These are phyloP conservation scores for Hemichromis elongatus DNA, from an alignment of 2,113 vertebrate genomes.

Conservation along the genomic window DNA sequence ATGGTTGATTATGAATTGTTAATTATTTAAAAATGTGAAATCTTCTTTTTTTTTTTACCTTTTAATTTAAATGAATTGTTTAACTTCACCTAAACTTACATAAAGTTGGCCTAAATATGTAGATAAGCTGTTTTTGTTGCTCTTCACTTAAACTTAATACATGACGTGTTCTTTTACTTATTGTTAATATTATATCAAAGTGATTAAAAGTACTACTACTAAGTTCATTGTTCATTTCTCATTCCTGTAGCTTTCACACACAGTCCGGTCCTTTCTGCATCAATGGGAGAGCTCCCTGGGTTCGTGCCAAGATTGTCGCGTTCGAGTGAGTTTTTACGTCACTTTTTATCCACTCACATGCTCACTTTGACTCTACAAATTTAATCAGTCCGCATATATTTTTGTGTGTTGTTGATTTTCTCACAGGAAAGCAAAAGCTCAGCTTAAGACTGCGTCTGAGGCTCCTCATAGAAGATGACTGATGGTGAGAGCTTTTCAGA, in stretches of 20 bases:
- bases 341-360: not conserved
- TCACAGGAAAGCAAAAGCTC: not conserved
- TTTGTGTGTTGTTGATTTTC: not conserved
- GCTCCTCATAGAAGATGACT: not conserved
- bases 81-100: not conserved
- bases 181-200: not conserved
- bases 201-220: accelerated
- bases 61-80: not conserved
- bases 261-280: not conserved
- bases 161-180: not conserved
- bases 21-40: not conserved
- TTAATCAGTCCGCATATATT: not conserved
- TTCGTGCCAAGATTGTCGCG: accelerated
- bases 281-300: not conserved
- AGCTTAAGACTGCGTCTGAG: accelerated
- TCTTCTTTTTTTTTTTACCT: not conserved
- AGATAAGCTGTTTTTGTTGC: not conserved
- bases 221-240: not conserved
- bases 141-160: not conserved
- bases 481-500: not conserved
- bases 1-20: not conserved
- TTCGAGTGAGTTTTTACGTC: not conserved
- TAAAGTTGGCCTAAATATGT: not conserved
- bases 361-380: too few species aligned
- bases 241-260: slow-evolving; percentile 41